These are phyloP conservation scores for Eudasyphora cyanicolor DNA, from an alignment of 2,888 invertebrate genomes.

Conservation along the genomic window DNA sequence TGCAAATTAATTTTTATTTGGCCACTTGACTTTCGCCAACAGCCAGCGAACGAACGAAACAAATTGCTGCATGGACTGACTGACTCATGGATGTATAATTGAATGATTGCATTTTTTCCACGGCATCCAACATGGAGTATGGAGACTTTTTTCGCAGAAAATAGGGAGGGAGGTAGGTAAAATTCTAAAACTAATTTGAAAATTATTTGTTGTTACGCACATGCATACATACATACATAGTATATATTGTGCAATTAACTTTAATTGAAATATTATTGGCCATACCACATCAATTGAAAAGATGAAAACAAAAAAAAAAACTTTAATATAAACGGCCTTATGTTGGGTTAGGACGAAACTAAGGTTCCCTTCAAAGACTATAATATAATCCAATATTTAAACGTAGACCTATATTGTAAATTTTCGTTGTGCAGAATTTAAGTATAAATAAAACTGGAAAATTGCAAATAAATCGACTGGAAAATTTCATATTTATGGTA, in stretches of 20 bases:
- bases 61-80: conserved; percentile 1
- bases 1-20: conserved; percentile 57
- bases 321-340: no score
- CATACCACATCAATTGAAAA: conserved; percentile 12
- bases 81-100: background rate
- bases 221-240: background rate
- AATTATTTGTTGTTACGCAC: conserved; percentile 60
- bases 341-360: no score
- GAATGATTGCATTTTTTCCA: background rate
- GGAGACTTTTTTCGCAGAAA: background rate
- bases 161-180: background rate
- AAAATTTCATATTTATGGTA: no score
- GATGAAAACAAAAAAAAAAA: no score
- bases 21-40: conserved; percentile 51
- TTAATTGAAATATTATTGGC: conserved; percentile 35
- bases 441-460: no score
- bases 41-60: no score
- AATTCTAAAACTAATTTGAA: conserved; percentile 65
- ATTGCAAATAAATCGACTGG: no score
- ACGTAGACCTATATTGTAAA: no score
- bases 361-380: no score
- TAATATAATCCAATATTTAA: no score
- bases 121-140: background rate
- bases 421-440: no score
- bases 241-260: background rate